Evolutionary conservation across 2,797 vertebrate genomes (phyloP), one percentile per base, ranked within the genome.

Genomic region (Poecilia picta): DNA sequence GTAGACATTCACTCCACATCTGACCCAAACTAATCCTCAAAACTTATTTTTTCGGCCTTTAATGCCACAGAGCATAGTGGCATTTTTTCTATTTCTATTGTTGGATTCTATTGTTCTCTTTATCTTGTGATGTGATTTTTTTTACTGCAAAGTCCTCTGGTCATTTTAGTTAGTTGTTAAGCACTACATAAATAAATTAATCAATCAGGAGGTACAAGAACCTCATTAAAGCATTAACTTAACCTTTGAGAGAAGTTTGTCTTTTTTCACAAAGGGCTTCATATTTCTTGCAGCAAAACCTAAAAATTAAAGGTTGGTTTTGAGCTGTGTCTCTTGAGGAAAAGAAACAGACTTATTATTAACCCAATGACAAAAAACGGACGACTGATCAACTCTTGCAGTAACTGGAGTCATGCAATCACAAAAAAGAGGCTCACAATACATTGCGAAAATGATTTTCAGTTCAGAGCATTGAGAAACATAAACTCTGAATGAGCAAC

Each of bases 331-430:
- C 20, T 70, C 39, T 68, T 7, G 31, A 20, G 15, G 10, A 25
- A 70, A 4, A 43, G 36, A 66, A 70, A n/a, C 39, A 49, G 15
- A 41, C 74, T 28, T 43, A 49, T 33, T n/a, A 68, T 39, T 12
- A 68, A 68, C 8, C 16, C 64, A 43, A 70, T 43, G 39, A 43
- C 39, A 43, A 70, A 64, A 13, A 12, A 5, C 25, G 5, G 15
- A 36, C 10, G 0, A 39, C 25, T 62, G 16, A 51, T 15, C 8
- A 23, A 49, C 55, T 43, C 28, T 43, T 12, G 2, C 10, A 80
- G 43, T 73, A 23, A 88, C 81, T 43, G 62, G 47, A 90, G 73
- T 89, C 85, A 90, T 78, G 53, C 0, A 53, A 72, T 64, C 74
- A 80, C 45, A 10, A 13, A 39, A 76, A 76, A 73, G 23, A 73